phyloP scores from a whole-genome alignment of 2,797 vertebrate genomes.

The Heteromormyrus szaboi region DNA sequence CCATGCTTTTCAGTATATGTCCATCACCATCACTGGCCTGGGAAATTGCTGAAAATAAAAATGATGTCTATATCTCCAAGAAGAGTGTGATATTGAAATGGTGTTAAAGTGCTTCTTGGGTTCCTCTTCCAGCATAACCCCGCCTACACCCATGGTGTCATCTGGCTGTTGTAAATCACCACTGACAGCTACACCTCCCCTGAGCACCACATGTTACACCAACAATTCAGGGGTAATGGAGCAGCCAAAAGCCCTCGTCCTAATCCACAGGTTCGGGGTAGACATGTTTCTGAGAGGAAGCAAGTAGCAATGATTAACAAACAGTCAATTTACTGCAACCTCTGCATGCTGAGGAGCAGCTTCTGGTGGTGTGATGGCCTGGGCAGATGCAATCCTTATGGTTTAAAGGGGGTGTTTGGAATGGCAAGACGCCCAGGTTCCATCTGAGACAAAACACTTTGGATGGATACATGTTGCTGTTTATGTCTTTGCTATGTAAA shows the following conservation, averaged over 20 bases:
- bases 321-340: slow-evolving; percentile 51
- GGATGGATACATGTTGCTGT: background rate
- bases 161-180: slow-evolving; percentile 81
- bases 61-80: background rate
- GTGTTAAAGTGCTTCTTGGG: background rate
- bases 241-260: slow-evolving; percentile 44
- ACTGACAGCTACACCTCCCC: slow-evolving; percentile 83
- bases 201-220: slow-evolving; percentile 79
- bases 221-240: slow-evolving; percentile 87
- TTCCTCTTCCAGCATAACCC: background rate
- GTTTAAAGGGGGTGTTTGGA: background rate
- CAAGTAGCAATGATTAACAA: slow-evolving; percentile 27
- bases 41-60: background rate
- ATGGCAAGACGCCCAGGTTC: background rate
- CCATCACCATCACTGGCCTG: background rate
- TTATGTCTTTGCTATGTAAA: background rate
- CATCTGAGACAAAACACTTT: background rate
- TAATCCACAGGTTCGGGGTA: slow-evolving; percentile 11
- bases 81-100: background rate
- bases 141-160: slow-evolving; percentile 53
- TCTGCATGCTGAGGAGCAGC: slow-evolving; percentile 44
- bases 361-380: slow-evolving; percentile 26
- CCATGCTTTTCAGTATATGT: background rate
- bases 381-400: slow-evolving; percentile 10
- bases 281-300: background rate